Base-by-base conservation (phyloP, 2,888 invertebrate genomes). In the Cataglyphis albicans region DNA sequence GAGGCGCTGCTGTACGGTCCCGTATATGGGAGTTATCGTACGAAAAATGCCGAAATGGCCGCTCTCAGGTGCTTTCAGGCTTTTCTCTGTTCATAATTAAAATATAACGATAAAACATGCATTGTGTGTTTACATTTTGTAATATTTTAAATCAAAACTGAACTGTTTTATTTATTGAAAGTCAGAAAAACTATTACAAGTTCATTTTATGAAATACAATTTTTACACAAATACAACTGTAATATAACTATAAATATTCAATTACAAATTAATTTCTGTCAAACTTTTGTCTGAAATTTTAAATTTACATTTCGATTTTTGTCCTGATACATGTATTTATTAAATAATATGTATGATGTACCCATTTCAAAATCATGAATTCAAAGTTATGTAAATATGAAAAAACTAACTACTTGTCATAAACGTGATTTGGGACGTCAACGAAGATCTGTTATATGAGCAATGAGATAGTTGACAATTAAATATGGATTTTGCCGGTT, bases 401-500 rank as follows among this genome's bases (percentile, higher is more conserved):
- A 29, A 25, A 59, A 25, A 29, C 57, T 10, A 21, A 6, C 18
- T 6, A n/a, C 6, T n/a, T 52, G n/a, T 10, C 55, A n/a, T n/a
- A 55, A 1, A 21, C 21, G 4, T 21, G 18, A 1, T 15, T 15
- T 29, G 18, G 29, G 5, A 57, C 0, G 10, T 18, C 15, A 41
- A 12, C n/a, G 18, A 48, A 48, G 48, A 7, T 21, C 7, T 2
- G 44, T 15, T 6, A 21, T 35, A 38, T 3, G 1, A 4, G 3
- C 0, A 4, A 41, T 9, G n/a, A 41, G 32, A 41, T 1, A 7
- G 6, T 12, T 41, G 12, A 18, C 57, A 21, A n/a, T 38, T 41
- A 75, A 75, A 68, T 15, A 78, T 78, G 78, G 48, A 70, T 21
- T 44, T 41, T 7, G 1, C 4, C 18, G 15, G 21, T 32, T 29